phyloP scores from a whole-genome alignment of 2,888 invertebrate genomes.

The Gastrophysa polygoni region DNA sequence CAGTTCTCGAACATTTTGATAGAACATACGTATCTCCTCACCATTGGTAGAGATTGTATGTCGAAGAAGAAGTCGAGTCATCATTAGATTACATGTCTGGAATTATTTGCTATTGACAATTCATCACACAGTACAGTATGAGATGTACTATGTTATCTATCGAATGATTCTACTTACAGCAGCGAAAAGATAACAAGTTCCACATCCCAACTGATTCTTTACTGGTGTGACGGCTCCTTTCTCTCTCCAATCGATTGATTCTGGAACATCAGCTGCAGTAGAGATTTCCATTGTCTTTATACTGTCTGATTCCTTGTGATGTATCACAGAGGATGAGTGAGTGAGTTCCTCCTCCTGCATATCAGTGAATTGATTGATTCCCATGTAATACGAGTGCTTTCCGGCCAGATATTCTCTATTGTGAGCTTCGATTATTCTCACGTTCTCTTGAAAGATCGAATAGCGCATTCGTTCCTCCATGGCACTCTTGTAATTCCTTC shows the following conservation, averaged over 20 bases:
- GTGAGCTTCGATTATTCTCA: slow-evolving; percentile 26
- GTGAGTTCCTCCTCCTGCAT: slow-evolving; percentile 36
- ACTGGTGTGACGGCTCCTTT: slow-evolving; percentile 39
- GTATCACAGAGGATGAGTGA: too few species aligned
- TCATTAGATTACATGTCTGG: too few species aligned
- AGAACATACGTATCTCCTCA: too few species aligned
- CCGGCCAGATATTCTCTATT: slow-evolving; percentile 25
- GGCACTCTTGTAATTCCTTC: slow-evolving; percentile 5
- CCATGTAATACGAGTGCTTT: slow-evolving; percentile 19
- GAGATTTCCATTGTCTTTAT: neutral
- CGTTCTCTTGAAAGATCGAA: slow-evolving; percentile 25
- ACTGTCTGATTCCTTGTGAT: too few species aligned
- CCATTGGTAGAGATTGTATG: too few species aligned
- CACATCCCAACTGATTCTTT: slow-evolving; percentile 40
- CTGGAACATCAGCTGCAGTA: slow-evolving; percentile 14
- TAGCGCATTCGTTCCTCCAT: slow-evolving; percentile 20
- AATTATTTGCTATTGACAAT: too few species aligned
- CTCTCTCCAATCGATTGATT: slow-evolving; percentile 39
- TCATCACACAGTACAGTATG: too few species aligned
- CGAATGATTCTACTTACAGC: too few species aligned
- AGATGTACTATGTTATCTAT: too few species aligned
- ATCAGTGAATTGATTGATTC: slow-evolving; percentile 9
- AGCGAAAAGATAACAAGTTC: slow-evolving; percentile 40
- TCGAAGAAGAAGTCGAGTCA: too few species aligned
- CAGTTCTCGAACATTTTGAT: too few species aligned